phyloP scores from a whole-genome alignment of 2,797 vertebrate species.

The Allobates femoralis region DNA sequence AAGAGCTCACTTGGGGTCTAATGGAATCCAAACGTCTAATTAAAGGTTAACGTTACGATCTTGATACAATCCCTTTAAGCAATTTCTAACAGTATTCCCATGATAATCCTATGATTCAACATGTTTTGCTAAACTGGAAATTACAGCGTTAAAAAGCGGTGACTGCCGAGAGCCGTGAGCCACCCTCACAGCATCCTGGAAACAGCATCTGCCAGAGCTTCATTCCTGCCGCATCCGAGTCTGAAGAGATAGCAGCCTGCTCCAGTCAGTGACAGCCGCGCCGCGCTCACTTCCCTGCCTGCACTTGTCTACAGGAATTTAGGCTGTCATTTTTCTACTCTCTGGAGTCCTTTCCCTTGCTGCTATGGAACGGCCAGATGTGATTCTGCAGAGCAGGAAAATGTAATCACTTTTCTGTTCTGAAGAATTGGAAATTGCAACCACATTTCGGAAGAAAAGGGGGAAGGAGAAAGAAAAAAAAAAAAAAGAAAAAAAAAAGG shows the following conservation, averaged over 20 bases:
- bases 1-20: no score
- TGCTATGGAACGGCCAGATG: constrained; percentile 34
- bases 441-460: not conserved
- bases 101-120: not conserved
- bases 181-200: constrained; percentile 9
- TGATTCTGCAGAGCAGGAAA: constrained; percentile 8
- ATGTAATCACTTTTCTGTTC: constrained; percentile 19
- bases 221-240: constrained; percentile 7
- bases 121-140: not conserved
- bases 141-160: not conserved
- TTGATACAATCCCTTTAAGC: not conserved
- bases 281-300: constrained; percentile 31
- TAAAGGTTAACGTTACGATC: no score
- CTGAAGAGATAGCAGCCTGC: constrained; percentile 12
- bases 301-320: constrained; percentile 56
- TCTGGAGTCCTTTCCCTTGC: constrained; percentile 22
- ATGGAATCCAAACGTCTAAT: no score
- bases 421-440: constrained; percentile 6
- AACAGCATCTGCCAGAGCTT: not conserved
- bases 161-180: constrained; percentile 7
- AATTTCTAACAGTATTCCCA: not conserved
- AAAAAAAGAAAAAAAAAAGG: no score
- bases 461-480: no score
- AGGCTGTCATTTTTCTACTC: constrained; percentile 27
- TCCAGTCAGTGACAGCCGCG: not conserved